These are phyloP conservation scores for Gadopsis bispinosus DNA, from an alignment of 2,797 vertebrate species.

Conservation along the genomic window DNA sequence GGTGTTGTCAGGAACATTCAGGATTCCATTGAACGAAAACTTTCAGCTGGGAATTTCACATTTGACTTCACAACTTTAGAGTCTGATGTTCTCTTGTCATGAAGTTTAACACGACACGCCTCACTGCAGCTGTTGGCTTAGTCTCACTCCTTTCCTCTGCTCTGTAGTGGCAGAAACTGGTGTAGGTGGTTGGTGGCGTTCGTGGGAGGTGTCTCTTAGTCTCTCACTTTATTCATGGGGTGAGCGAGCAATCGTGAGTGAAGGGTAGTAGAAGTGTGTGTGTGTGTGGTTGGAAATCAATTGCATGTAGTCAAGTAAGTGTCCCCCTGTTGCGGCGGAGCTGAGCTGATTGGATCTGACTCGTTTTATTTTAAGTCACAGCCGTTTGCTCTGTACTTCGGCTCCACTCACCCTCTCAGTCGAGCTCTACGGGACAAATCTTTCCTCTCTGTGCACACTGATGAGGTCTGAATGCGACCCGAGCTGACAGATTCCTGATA, in stretches of 20 bases:
- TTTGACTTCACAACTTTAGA: not conserved
- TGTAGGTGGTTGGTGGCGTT: not conserved
- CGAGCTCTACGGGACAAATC: conserved; percentile 29
- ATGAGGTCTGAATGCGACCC: conserved; percentile 31
- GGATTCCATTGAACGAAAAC: not conserved
- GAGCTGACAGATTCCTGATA: conserved; percentile 14
- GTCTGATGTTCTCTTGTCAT: conserved; percentile 7
- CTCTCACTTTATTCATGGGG: conserved; percentile 12
- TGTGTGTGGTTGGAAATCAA: conserved; percentile 29
- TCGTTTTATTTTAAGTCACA: conserved; percentile 57
- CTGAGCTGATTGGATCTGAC: conserved; percentile 52
- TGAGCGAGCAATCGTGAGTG: conserved; percentile 11
- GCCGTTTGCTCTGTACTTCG: conserved; percentile 51
- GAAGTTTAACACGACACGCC: not conserved
- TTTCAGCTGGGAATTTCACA: not conserved
- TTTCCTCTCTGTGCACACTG: conserved; percentile 21
- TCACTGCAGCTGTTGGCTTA: conserved; percentile 5
- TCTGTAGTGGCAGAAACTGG: not conserved
- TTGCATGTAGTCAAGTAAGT: conserved; percentile 40
- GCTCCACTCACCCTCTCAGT: conserved; percentile 38
- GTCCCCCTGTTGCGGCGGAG: conserved; percentile 19
- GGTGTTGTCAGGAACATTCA: not conserved
- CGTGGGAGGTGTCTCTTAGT: not conserved
- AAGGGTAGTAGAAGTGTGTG: not conserved
- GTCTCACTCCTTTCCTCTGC: conserved; percentile 1